Base-by-base conservation (phyloP, 2,113 vertebrate genomes). In the Limanda limanda region DNA sequence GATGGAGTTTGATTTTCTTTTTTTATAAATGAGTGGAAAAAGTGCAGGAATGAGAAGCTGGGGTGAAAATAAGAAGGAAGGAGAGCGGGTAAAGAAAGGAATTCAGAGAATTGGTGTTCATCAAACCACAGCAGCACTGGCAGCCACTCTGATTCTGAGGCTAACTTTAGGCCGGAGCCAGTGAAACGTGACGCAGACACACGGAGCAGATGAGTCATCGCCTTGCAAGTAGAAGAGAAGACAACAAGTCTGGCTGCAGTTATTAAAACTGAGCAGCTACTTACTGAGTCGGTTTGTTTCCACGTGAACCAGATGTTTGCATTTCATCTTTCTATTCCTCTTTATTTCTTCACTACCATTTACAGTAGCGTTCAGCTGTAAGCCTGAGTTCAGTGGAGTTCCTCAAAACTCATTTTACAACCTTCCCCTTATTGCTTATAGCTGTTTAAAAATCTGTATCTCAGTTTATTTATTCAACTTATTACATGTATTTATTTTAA, bases 171-270 rank as follows among this genome's bases (percentile, higher is more conserved):
- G 58, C 48, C 48, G 5, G 35, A 67, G 86, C 61, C 78, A 76
- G 73, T 78, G 80, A 70, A 86, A 82, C 66, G 23, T 87, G 82
- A 89, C 47, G 87, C 78, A 86, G 75, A 37, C 74, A 76, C 20
- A 72, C 17, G 69, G 78, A 87, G 24, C 3, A 11, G n/a, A 42
- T 85, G 83, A 91, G 45, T 85, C 86, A 88, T 71, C 24, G 11
- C 55, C 27, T 71, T 18, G 13, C 5, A 5, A 31, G 31, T 31
- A 24, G 65, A 64, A 42, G 18, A 14, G 3, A n/a, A 14, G 12
- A 23, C 62, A 71, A 61, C 12, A 13, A 62, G 10, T 5, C 15
- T 11, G 27, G 62, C 55, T 42, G n/a, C n/a, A 51, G 45, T 21
- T 18, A 23, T 56, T 68, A 62, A 68, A 35, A 24, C 27, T 21